Evolutionary conservation across 2,113 vertebrate species (phyloP), one percentile per base, ranked within the genome.

Genomic region (Pheucticus melanocephalus): DNA sequence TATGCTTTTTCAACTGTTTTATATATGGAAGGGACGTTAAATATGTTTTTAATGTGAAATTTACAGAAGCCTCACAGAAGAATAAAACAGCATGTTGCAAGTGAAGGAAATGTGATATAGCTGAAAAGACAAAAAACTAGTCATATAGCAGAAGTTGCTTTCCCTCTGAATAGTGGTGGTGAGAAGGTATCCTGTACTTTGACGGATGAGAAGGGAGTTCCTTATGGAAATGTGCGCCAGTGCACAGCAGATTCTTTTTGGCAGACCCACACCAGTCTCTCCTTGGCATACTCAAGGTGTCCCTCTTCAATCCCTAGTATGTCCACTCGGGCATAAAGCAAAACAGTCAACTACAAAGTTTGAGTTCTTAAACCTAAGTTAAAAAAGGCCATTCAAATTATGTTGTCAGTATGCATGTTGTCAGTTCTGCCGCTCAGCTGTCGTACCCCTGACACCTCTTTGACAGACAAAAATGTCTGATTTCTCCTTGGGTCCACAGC

Each of bases 101-200:
- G 5, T 23, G 16, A 37, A 60, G 10, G 27, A 51, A 76, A 81
- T 39, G 7, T 4, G 7, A 28, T 39, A 47, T 6, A 56, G 6
- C 5, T 78, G 61, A 68, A 85, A 79, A 69, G 8, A 68, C 2
- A 0, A 25, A 23, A 23, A 23, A 0, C 4, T 39, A 54, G 11
- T 8, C 17, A 30, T 18, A 21, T 16, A 81, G 19, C 37, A 73
- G 37, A 76, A 83, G 19, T 20, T 0, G 0, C 5, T 65, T 86
- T 72, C 17, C 3, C 60, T 17, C 39, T 65, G 25, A 65, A 66
- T 24, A 25, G 15, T 5, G n/a, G 9, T 45, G 35, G 20, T 37
- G 7, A 87, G 33, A 88, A 79, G 13, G 8, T 65, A 45, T 31
- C 10, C 21, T 53, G 17, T 40, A 30, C 20, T 66, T 65, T 5